A percentile compares a stretch with the other conserved stretches of the same genome.
Conservation (phyloP, 2,797 vertebrate genomes). For the Anas acuta region DNA sequence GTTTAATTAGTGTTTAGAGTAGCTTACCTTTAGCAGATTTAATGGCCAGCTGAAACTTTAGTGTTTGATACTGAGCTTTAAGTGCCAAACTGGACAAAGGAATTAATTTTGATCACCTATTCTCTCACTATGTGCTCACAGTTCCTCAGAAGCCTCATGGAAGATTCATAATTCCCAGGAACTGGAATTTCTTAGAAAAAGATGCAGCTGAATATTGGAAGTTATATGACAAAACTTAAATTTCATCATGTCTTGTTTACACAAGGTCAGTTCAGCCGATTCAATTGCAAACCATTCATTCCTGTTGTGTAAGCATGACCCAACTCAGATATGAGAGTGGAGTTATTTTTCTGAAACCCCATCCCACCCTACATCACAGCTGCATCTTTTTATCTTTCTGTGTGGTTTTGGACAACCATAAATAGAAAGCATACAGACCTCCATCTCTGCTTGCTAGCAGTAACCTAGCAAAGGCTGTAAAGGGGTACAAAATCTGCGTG, state of each 20-base stretch:
- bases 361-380: neutral
- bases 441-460: neutral
- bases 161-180: conserved; percentile 33
- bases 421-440: neutral
- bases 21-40: conserved; percentile 16
- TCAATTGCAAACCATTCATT: neutral
- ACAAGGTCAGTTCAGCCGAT: neutral
- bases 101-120: conserved; percentile 24
- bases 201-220: neutral
- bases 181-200: conserved; percentile 24
- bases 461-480: neutral
- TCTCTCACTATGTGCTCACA: neutral
- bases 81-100: neutral
- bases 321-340: conserved; percentile 2
- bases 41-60: neutral
- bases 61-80: neutral
- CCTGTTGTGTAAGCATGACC: neutral
- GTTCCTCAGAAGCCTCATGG: conserved; percentile 3
- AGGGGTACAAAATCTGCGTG: neutral
- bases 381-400: conserved; percentile 20
- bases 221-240: neutral
- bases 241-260: neutral
- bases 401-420: conserved; percentile 6
- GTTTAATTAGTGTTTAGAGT: conserved; percentile 18
- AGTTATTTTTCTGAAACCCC: conserved; percentile 35